Conservation (phyloP, 2,888 invertebrate genomes). For the Amphimallon solstitiale region DNA sequence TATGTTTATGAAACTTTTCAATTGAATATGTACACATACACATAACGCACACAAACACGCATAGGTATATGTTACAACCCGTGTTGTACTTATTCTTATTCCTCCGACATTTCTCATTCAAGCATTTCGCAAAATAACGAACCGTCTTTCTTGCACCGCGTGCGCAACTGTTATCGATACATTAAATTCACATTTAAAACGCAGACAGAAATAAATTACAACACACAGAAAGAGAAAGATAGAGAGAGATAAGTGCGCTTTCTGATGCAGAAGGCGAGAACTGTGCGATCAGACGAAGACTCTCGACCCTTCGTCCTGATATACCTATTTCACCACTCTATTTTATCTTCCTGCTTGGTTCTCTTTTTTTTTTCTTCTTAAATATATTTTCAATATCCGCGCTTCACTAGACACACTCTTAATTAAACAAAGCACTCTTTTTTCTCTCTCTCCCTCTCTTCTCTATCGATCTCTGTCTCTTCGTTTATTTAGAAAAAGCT, state of each 20-base stretch:
- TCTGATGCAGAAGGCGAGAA: too few relatives aligned
- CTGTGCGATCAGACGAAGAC: too few relatives aligned
- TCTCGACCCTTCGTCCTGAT: too few relatives aligned
- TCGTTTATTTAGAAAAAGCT: conserved; percentile 5
- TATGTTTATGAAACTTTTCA: conserved; percentile 21
- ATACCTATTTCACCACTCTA: not conserved
- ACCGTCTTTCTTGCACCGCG: conserved; percentile 16
- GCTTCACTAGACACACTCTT: not conserved
- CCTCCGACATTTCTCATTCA: conserved; percentile 1
- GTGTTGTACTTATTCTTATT: not conserved
- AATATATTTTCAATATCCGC: conserved; percentile 8
- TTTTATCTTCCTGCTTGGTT: not conserved
- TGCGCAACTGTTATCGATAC: conserved; percentile 51
- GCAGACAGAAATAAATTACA: conserved; percentile 35
- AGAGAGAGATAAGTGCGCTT: too few relatives aligned
- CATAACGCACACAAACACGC: too few relatives aligned
- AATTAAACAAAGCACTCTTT: conserved; percentile 20
- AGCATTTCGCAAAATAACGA: not conserved
- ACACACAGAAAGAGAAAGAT: too few relatives aligned
- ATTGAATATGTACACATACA: not conserved
- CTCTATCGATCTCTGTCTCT: too few relatives aligned
- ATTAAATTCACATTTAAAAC: conserved; percentile 47
- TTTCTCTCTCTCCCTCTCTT: too few relatives aligned
- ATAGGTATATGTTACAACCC: not conserved
- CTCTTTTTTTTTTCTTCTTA: not conserved